Conservation (phyloP, 2,888 invertebrate species). For the Phyto melanocephala region DNA sequence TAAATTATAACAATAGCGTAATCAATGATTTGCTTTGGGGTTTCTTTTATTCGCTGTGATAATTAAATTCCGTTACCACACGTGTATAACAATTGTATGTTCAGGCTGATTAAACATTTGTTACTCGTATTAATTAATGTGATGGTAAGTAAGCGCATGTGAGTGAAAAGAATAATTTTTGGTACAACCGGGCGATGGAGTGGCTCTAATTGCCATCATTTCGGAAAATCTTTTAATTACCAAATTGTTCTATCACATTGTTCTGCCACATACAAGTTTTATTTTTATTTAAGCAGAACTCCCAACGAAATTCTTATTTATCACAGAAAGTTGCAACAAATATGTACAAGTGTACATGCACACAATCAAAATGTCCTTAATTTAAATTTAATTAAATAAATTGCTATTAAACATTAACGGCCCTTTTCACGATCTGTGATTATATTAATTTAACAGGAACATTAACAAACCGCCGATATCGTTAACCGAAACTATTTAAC, state of each 20-base stretch:
- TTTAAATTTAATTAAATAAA: not conserved
- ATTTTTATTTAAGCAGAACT: no score
- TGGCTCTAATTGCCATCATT: not conserved
- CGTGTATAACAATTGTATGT: not conserved
- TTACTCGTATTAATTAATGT: not conserved
- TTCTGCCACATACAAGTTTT: not conserved
- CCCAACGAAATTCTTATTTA: not conserved
- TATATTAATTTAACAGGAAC: no score
- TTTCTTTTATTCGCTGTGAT: constrained; percentile 5
- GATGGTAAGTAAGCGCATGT: no score
- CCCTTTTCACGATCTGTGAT: no score
- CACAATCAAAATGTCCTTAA: no score
- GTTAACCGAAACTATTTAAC: no score
- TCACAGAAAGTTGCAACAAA: not conserved
- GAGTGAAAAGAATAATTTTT: not conserved
- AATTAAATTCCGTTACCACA: not conserved
- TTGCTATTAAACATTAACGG: no score
- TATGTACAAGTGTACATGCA: not conserved
- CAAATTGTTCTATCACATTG: no score
- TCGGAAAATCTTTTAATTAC: no score
- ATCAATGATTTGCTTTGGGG: no score
- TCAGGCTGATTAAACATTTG: not conserved
- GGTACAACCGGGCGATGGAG: not conserved
- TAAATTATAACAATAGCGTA: not conserved
- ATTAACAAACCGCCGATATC: no score